Evolutionary conservation across 2,888 invertebrate species (phyloP), one percentile per base, ranked within the genome.

Genomic region (Tetragonula carbonaria): DNA sequence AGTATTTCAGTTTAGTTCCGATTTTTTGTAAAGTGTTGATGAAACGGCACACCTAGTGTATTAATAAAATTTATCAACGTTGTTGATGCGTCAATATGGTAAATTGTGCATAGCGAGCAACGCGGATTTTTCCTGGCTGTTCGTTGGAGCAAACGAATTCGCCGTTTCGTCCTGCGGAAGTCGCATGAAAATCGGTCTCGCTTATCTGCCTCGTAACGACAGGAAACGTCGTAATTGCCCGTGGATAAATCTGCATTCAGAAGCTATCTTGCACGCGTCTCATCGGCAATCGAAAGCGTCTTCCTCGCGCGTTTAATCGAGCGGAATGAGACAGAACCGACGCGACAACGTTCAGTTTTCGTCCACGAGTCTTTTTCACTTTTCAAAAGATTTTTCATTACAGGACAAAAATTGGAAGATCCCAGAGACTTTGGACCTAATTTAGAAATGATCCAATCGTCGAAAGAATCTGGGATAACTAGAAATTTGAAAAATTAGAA

Each of bases 131-230:
- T 74, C 78, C 80, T 67, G 6, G 63, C 72, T 75, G 68, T 74
- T 74, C 75, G 65, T 85, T 73, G 76, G 45, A 72, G 78, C 55
- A 71, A 33, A 66, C 66, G 77, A 82, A 74, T 66, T 66, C 71
- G 63, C 50, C 73, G 73, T 75, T 82, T 76, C 82, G 86, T 62
- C 65, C 78, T 84, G 80, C 92, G 93, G 93, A 94, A 92, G 93
- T 92, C 91, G 91, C 90, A 91, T 91, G 91, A 92, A 93, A 92
- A 93, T 93, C 91, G 91, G 93, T 93, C 91, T 93, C 93, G 93
- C 91, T 94, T 91, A 92, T 93, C 92, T 93, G 93, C 90, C 88
- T 90, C 91, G 91, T 93, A 93, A 94, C 92, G 93, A 92, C 93
- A 91, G 93, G 93, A 94, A 94, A 93, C 92, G 91, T 92, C 90